Conservation (phyloP, 2,113 vertebrate genomes). For the Aphelocoma coerulescens region DNA sequence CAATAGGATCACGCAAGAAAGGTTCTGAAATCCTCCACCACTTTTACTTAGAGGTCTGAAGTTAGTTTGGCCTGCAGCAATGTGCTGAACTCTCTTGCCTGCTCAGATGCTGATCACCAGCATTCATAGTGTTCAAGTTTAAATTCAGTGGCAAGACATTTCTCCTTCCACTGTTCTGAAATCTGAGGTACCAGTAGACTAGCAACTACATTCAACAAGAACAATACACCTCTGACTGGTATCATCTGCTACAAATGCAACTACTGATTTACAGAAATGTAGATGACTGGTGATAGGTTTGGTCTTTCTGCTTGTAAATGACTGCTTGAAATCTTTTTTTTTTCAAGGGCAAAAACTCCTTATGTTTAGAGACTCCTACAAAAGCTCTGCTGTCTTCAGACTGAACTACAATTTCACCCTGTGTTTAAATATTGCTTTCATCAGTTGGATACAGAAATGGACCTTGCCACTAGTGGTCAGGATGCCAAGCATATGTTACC, state of each 20-base stretch:
- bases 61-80: background rate
- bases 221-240: background rate
- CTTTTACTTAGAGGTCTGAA: background rate
- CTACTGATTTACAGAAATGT: background rate
- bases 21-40: background rate
- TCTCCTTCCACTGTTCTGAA: background rate
- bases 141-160: background rate
- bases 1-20: background rate
- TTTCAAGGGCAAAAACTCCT: background rate
- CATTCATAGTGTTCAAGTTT: background rate
- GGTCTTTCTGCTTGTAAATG: background rate
- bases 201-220: background rate
- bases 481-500: background rate
- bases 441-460: background rate
- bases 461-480: background rate
- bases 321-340: background rate
- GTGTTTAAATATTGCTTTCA: background rate
- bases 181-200: background rate
- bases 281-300: background rate
- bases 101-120: background rate
- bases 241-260: background rate
- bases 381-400: background rate
- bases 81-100: background rate
- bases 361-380: background rate
- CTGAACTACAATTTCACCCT: background rate